phyloP scores from a whole-genome alignment of 2,888 invertebrate species.

The Xestia sexstrigata region DNA sequence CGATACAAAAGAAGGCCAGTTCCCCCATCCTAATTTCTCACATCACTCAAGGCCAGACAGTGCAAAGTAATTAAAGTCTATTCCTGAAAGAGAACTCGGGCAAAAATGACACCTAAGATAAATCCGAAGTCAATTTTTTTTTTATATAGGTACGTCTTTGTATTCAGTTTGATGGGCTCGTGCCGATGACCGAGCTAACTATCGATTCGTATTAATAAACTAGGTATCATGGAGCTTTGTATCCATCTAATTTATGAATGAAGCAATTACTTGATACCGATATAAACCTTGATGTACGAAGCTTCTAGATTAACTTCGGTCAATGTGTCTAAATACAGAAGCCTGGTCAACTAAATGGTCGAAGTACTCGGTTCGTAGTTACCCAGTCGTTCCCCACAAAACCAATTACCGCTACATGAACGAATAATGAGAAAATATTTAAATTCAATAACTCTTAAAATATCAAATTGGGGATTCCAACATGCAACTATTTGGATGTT shows the following conservation, averaged over 20 bases:
- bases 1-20: not conserved
- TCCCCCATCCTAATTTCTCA: not conserved
- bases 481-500: not conserved
- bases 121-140: slow-evolving; percentile 11
- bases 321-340: not conserved
- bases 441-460: not conserved
- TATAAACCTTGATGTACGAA: slow-evolving; percentile 2
- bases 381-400: too few species aligned
- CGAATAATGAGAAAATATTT: not conserved
- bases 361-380: not conserved
- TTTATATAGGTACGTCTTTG: not conserved
- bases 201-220: slow-evolving; percentile 26
- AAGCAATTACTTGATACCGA: slow-evolving; percentile 19
- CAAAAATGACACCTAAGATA: slow-evolving; percentile 12
- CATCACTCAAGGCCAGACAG: slow-evolving; percentile 11
- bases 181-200: slow-evolving; percentile 16
- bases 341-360: not conserved
- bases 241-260: slow-evolving; percentile 35
- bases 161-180: not conserved
- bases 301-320: not conserved
- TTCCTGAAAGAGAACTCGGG: not conserved
- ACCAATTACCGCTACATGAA: not conserved
- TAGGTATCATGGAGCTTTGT: not conserved
- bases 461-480: not conserved
- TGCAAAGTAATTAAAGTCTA: slow-evolving; percentile 15